Evolutionary conservation across 2,888 invertebrate genomes (phyloP).

Genomic region (Noctua comes): DNA sequence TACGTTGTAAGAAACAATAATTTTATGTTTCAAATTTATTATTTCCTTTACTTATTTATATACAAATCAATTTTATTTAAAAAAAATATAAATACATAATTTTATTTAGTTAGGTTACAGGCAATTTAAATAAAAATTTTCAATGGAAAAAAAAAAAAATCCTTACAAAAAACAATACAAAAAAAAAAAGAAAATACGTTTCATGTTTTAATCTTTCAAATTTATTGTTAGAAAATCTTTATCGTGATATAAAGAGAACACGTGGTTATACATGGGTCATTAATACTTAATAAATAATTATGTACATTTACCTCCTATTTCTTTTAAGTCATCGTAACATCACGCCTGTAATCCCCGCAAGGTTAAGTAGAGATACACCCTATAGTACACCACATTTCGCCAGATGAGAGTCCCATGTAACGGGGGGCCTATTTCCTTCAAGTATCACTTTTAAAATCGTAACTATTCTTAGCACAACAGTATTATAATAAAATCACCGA

Average conservation of each 20-base stretch:
- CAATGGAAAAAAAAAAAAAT: too few species aligned
- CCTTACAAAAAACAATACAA: too few species aligned
- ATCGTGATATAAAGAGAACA: neutral
- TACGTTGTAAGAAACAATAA: neutral
- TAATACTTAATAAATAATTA: neutral
- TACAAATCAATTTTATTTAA: too few species aligned
- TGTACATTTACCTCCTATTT: neutral
- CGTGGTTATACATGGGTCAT: neutral
- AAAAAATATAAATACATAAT: too few species aligned
- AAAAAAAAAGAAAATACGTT: too few species aligned
- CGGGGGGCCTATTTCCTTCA: neutral
- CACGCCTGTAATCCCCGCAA: neutral
- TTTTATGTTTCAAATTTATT: neutral
- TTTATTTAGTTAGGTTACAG: too few species aligned
- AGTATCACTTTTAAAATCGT: neutral
- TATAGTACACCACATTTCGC: neutral
- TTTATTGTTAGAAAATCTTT: slow-evolving; percentile 10
- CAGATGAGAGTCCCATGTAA: neutral
- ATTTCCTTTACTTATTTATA: too few species aligned
- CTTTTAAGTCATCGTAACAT: neutral
- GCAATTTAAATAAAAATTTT: too few species aligned
- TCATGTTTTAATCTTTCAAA: neutral
- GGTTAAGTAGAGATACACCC: neutral
- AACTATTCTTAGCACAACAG: neutral
- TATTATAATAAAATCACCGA: neutral